These are phyloP conservation scores for Tenebrosternarchus preto DNA, from an alignment of 2,113 vertebrate species.

Conservation along the genomic window DNA sequence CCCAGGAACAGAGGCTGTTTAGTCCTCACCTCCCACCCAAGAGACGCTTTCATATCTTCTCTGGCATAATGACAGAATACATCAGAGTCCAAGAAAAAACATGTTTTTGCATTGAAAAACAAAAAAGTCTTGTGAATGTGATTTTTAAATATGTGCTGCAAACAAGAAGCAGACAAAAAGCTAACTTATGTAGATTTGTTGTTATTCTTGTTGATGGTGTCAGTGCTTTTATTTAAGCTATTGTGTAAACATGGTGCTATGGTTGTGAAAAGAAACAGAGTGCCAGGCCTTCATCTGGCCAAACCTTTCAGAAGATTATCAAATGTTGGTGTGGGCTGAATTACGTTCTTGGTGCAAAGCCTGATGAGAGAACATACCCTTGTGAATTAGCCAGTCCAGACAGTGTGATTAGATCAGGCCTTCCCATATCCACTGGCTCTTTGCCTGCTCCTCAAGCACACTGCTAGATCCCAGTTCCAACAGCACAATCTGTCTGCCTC, in stretches of 20 bases:
- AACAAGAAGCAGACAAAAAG: neutral
- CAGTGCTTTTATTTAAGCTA: neutral
- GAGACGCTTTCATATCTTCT: conserved; percentile 37
- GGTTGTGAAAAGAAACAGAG: neutral
- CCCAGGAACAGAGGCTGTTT: conserved; percentile 27
- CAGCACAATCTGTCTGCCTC: conserved; percentile 26
- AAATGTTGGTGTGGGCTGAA: neutral
- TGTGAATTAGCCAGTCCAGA: conserved; percentile 10
- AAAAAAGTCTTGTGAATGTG: neutral
- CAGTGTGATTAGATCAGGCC: conserved; percentile 23
- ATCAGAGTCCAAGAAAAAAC: conserved; percentile 6
- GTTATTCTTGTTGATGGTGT: neutral
- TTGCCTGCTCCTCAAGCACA: conserved; percentile 26
- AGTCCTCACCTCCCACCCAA: conserved; percentile 15
- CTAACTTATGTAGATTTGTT: neutral
- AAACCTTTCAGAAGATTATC: conserved; percentile 17
- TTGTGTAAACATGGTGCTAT: neutral
- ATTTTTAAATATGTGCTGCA: neutral
- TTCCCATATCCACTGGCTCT: conserved; percentile 11
- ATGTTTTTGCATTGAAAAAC: neutral
- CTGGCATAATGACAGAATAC: conserved; percentile 33
- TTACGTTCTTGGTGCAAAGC: conserved; percentile 17
- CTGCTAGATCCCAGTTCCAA: conserved; percentile 18
- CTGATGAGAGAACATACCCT: conserved; percentile 23
- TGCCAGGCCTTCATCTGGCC: neutral